A percentile compares a stretch with the other conserved stretches of the same genome.
Conservation (phyloP, 2,888 invertebrate genomes). For the Tiliacea citrago region DNA sequence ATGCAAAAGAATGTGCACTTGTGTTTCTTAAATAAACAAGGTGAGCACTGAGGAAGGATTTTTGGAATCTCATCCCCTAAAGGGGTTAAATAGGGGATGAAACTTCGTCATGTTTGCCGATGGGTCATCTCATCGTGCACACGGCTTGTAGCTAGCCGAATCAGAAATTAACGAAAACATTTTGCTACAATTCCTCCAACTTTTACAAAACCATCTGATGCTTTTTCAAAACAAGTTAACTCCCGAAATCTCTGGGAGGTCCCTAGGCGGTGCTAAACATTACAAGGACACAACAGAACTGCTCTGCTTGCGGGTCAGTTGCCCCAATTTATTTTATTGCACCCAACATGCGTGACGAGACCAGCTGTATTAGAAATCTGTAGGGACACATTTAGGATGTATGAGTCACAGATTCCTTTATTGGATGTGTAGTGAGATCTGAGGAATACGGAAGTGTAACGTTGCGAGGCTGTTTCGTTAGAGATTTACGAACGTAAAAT, state of each 20-base stretch:
- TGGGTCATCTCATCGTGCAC: too few species aligned
- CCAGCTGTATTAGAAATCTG: slow-evolving; percentile 46
- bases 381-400: slow-evolving; percentile 54
- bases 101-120: background rate
- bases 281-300: slow-evolving; percentile 37
- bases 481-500: slow-evolving; percentile 15
- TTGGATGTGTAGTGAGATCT: slow-evolving; percentile 17
- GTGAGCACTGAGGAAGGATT: background rate
- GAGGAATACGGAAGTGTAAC: slow-evolving; percentile 25
- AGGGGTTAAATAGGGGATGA: background rate
- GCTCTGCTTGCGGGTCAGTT: slow-evolving; percentile 47
- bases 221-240: slow-evolving; percentile 29
- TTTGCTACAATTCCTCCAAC: background rate
- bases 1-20: too few species aligned
- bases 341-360: slow-evolving; percentile 44
- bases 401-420: slow-evolving; percentile 25
- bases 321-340: slow-evolving; percentile 62
- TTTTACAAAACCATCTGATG: slow-evolving; percentile 29
- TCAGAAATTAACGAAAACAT: slow-evolving; percentile 20
- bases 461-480: background rate
- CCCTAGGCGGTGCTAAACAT: slow-evolving; percentile 49
- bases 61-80: too few species aligned
- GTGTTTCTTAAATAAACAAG: background rate
- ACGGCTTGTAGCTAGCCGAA: background rate
- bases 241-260: slow-evolving; percentile 18